A percentile compares a stretch with the other conserved stretches of the same genome.
These are phyloP conservation scores for Heliconius congener DNA, from an alignment of 1,140 invertebrate species.

Conservation along the genomic window DNA sequence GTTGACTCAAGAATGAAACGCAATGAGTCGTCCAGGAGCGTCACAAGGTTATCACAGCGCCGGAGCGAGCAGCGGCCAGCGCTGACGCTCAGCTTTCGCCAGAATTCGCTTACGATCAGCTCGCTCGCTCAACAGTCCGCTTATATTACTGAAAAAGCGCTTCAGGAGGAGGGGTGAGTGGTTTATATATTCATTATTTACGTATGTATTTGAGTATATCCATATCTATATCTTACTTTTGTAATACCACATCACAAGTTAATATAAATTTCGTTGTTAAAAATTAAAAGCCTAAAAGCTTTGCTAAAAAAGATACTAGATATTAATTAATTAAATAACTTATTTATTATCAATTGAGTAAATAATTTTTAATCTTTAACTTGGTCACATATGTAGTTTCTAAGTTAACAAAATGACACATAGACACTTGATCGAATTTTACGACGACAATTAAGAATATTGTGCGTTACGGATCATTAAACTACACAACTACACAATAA, in stretches of 20 bases:
- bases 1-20: constrained; percentile 76
- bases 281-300: too few relatives aligned
- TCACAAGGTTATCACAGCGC: constrained; percentile 51
- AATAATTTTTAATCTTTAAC: background rate
- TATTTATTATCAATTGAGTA: too few relatives aligned
- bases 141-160: constrained; percentile 62
- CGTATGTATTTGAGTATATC: too few relatives aligned
- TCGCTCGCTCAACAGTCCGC: constrained; percentile 67
- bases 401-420: background rate
- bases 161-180: constrained; percentile 56
- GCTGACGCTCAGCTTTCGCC: constrained; percentile 58
- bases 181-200: background rate
- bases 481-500: background rate
- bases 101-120: constrained; percentile 72
- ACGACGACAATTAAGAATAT: background rate
- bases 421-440: background rate
- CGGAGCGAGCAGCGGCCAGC: constrained; percentile 55
- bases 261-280: too few relatives aligned
- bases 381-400: background rate
- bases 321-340: too few relatives aligned
- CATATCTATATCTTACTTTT: too few relatives aligned
- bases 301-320: too few relatives aligned
- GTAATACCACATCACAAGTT: too few relatives aligned
- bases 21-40: constrained; percentile 68
- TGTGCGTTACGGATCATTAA: background rate